Base-by-base conservation (phyloP, 2,888 invertebrate genomes). In the Chrysomela aeneicollis region DNA sequence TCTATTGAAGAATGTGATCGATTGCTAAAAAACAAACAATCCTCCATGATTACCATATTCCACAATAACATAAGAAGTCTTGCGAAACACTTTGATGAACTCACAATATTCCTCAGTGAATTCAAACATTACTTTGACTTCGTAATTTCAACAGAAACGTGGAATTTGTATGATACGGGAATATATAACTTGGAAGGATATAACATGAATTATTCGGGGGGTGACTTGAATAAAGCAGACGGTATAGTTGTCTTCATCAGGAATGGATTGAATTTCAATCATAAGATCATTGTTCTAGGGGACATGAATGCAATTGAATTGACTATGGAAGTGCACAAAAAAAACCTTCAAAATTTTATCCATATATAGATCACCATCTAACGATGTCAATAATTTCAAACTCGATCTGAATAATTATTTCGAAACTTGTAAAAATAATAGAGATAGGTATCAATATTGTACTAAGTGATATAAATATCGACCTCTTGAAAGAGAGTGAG, bases 291-390 rank as follows among this genome's bases (percentile, higher is more conserved):
- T 12, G 35, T n/a, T 5, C 21, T 54, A n/a, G 53, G 53, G 2
- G 21, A 10, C n/a, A 0, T 32, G 21, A 4, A 53, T 32, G 53
- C 53, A 17, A 54, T 54, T 37, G 53, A 54, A 12, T 35, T 53
- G 32, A 53, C 53, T 53, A 17, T 53, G 1, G 53, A 53, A 53
- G 35, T 53, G n/a, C 8, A 53, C 18, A 18, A 17, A 21, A n/a
- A 53, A 51, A 53, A 53, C 53, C 30, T 53, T 35, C 35, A 53
- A 35, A 37, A 54, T 54, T 21, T 4, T 54, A n/a, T 35, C 37
- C 54, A 35, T 37, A 54, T 54, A 54, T 54, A 54, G 37, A 37
- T 54, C 54, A 19, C 54, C 54, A 18, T 37, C 37, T 54, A 54
- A 35, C 17, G 21, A 18, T 21, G 19, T 54, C 12, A 19, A 35